Evolutionary conservation across 2,888 invertebrate genomes (phyloP).

Genomic region (Drosophila yooni): DNA sequence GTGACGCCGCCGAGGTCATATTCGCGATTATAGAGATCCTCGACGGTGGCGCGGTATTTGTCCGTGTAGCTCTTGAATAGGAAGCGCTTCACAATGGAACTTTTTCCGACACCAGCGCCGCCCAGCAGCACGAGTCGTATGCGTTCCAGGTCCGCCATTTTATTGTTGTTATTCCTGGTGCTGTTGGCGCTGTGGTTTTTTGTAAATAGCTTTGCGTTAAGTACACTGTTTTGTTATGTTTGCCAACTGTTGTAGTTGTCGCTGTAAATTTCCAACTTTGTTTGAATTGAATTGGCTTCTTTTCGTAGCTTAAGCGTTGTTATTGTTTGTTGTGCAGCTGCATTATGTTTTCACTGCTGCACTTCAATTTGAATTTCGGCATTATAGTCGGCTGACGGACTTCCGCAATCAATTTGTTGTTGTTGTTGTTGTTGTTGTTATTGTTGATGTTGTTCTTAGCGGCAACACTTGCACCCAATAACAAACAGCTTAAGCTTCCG

Average conservation of each 20-base stretch:
- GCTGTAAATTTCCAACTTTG: conserved; percentile 16
- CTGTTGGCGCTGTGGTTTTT: conserved; percentile 19
- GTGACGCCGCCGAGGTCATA: conserved; percentile 92
- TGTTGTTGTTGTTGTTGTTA: conserved; percentile 6
- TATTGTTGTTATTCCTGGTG: conserved; percentile 18
- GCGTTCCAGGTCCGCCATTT: conserved; percentile 90
- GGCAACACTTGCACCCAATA: conserved; percentile 53
- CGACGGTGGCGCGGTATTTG: conserved; percentile 93
- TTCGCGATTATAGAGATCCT: conserved; percentile 94
- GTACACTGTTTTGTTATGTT: conserved; percentile 11
- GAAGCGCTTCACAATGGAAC: conserved; percentile 92
- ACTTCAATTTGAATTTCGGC: conserved; percentile 60
- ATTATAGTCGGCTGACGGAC: conserved; percentile 37
- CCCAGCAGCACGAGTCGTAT: conserved; percentile 94
- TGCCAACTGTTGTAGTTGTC: conserved; percentile 27
- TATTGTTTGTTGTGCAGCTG: conserved; percentile 21
- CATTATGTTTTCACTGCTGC: conserved; percentile 32
- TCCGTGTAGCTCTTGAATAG: conserved; percentile 92
- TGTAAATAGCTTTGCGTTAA: conserved; percentile 51
- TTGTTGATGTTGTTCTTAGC: conserved; percentile 31
- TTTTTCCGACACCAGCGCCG: conserved; percentile 93
- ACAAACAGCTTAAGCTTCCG: conserved; percentile 54
- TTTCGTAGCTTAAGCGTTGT: conserved; percentile 1
- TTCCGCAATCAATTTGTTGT: conserved; percentile 48
- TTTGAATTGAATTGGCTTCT: neutral